These are phyloP conservation scores for Entomobrya proxima DNA, from an alignment of 2,888 invertebrate genomes.

Conservation along the genomic window DNA sequence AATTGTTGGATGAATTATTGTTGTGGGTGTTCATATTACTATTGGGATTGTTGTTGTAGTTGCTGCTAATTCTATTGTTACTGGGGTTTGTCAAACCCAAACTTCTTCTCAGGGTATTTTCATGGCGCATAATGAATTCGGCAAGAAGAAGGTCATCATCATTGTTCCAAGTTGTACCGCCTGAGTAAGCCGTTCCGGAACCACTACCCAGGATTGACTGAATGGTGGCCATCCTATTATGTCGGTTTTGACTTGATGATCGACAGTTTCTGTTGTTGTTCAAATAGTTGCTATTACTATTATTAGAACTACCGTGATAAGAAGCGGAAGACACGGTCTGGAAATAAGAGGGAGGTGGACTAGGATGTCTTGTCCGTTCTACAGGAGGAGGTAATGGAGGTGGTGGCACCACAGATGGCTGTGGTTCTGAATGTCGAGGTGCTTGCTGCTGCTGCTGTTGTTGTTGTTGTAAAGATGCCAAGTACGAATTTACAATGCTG, in stretches of 20 bases:
- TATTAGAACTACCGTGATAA: conserved; percentile 33
- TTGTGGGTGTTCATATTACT: neutral
- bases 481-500: conserved; percentile 53
- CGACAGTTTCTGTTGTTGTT: conserved; percentile 17
- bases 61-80: neutral
- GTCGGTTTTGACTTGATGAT: neutral
- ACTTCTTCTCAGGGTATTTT: conserved; percentile 43
- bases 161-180: conserved; percentile 6
- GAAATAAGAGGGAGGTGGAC: conserved; percentile 55
- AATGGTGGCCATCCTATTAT: conserved; percentile 37
- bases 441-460: neutral
- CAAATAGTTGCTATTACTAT: neutral
- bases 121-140: conserved; percentile 46
- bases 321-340: conserved; percentile 43
- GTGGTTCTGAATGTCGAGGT: neutral
- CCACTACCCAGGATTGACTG: conserved; percentile 48
- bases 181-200: neutral
- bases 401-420: neutral
- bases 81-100: conserved; percentile 17
- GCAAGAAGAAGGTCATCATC: conserved; percentile 37
- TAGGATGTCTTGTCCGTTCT: conserved; percentile 45
- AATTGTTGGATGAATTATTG: neutral
- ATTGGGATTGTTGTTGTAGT: neutral
- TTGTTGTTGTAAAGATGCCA: conserved; percentile 42
- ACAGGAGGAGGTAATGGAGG: neutral